phyloP scores from a whole-genome alignment of 1,140 invertebrate species.

The Plutomurus gul region DNA sequence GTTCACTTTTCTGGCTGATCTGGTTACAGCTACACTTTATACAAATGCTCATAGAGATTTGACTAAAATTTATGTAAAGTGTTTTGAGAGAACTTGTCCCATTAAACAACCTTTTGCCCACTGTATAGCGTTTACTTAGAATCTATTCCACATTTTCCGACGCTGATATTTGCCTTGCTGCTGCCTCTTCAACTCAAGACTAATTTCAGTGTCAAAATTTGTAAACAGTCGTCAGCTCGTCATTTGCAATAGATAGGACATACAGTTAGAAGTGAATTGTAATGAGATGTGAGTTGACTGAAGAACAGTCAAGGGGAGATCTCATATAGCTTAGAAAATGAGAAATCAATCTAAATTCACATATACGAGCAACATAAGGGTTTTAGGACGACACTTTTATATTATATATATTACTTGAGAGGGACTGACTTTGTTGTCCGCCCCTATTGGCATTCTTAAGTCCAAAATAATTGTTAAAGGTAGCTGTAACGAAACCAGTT shows the following conservation, averaged over 20 bases:
- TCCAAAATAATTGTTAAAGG: constrained; percentile 24
- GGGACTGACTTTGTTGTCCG: not conserved
- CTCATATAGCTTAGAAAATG: not conserved
- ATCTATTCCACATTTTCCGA: constrained; percentile 1
- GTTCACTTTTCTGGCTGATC: constrained; percentile 6
- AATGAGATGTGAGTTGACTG: not conserved
- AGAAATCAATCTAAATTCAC: constrained; percentile 28
- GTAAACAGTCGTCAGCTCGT: constrained; percentile 10
- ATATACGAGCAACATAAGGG: not conserved
- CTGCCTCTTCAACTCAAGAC: not conserved
- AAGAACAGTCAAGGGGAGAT: constrained; percentile 7
- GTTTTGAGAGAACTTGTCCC: no score
- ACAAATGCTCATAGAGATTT: not conserved
- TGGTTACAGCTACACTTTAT: constrained; percentile 12
- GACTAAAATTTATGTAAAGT: constrained; percentile 15
- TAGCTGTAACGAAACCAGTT: constrained; percentile 23
- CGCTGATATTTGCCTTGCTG: not conserved
- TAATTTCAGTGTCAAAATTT: not conserved
- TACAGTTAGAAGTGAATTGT: not conserved
- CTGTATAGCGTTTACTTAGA: no score
- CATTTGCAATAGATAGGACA: not conserved
- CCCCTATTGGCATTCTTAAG: not conserved
- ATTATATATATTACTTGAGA: not conserved
- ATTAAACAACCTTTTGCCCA: no score
- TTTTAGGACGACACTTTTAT: not conserved